phyloP scores from a whole-genome alignment of 2,113 vertebrate genomes.

The Megaceryle maxima region DNA sequence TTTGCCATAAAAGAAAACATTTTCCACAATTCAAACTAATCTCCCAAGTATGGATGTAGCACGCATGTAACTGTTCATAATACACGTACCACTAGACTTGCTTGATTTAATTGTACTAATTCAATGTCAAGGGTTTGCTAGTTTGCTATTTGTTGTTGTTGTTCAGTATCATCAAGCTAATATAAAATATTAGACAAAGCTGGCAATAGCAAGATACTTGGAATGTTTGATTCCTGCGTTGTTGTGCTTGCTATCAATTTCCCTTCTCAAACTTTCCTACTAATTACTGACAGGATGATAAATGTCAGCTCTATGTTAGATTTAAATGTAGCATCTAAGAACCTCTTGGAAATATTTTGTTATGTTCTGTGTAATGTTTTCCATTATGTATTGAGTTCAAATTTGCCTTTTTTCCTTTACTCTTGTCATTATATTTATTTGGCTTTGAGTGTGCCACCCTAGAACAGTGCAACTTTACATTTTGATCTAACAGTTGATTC shows the following conservation, averaged over 20 bases:
- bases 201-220: neutral
- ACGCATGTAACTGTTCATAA: neutral
- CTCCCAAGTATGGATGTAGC: neutral
- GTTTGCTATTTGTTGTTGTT: neutral
- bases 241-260: neutral
- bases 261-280: neutral
- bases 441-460: neutral
- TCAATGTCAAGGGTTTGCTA: neutral
- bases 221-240: neutral
- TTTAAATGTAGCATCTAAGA: constrained; percentile 46
- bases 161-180: constrained; percentile 3
- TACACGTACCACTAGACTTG: neutral
- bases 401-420: constrained; percentile 23
- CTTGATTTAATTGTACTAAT: neutral
- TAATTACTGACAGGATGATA: constrained; percentile 32
- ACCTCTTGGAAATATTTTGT: constrained; percentile 13
- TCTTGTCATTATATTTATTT: neutral
- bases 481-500: neutral
- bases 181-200: constrained; percentile 9
- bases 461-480: neutral
- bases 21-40: neutral
- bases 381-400: constrained; percentile 15
- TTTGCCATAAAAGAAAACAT: neutral
- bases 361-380: constrained; percentile 18
- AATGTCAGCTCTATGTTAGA: constrained; percentile 32